Conservation (phyloP, 2,888 invertebrate species). For the Entomobrya multifasciata region DNA sequence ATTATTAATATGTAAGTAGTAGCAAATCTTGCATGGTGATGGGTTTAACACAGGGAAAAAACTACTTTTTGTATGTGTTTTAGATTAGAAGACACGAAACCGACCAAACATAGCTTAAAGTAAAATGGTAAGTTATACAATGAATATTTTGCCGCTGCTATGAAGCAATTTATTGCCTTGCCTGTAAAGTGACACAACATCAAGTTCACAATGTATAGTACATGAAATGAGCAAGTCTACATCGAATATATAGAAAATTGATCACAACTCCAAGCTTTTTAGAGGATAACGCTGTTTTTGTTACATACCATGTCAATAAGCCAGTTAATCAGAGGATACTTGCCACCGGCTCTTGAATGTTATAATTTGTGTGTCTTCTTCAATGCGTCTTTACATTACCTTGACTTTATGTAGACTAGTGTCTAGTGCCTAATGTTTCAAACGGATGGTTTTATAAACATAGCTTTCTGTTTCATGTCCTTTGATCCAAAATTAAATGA, state of each 20-base stretch:
- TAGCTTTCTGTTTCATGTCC: neutral
- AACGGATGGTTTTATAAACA: too few relatives aligned
- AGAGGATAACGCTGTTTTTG: neutral
- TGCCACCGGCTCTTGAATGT: neutral
- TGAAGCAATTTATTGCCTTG: too few relatives aligned
- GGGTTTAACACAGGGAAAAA: neutral
- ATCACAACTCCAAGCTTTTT: slow-evolving; percentile 1
- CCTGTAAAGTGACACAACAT: slow-evolving; percentile 13
- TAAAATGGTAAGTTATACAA: too few relatives aligned
- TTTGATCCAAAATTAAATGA: neutral
- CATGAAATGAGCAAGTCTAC: too few relatives aligned
- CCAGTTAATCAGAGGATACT: slow-evolving; percentile 37
- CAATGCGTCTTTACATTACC: neutral
- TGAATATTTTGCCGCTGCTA: too few relatives aligned
- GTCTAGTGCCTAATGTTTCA: too few relatives aligned
- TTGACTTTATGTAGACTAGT: too few relatives aligned
- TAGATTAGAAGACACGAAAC: too few relatives aligned
- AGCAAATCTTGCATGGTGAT: slow-evolving; percentile 24
- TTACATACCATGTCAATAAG: slow-evolving; percentile 10
- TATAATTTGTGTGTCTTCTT: neutral
- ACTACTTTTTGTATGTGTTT: neutral
- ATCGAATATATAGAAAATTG: too few relatives aligned
- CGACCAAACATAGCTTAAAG: too few relatives aligned
- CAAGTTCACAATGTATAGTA: neutral
- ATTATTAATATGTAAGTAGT: slow-evolving; percentile 22